A percentile compares a stretch with the other conserved stretches of the same genome.
Evolutionary conservation across 2,113 vertebrate genomes (phyloP).

Genomic region (Etia nguti): DNA sequence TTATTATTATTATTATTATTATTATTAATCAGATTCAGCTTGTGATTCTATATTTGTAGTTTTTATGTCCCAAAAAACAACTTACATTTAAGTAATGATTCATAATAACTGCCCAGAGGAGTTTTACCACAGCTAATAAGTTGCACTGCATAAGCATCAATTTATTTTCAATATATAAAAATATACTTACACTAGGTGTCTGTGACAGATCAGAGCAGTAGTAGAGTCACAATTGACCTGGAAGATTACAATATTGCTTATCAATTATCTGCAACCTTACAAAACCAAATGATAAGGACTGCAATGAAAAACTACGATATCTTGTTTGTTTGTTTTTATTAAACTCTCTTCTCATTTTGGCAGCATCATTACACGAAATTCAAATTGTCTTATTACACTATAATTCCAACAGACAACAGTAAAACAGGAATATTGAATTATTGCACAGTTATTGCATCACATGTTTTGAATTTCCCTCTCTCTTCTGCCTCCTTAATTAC

Average conservation of each 20-base stretch:
- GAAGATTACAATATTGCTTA: not conserved
- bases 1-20: not conserved
- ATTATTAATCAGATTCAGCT: not conserved
- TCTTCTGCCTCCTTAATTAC: not conserved
- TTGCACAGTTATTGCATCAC: conserved; percentile 18
- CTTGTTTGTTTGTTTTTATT: not conserved
- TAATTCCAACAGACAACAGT: not conserved
- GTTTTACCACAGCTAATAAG: not conserved
- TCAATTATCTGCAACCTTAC: not conserved
- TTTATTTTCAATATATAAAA: not conserved
- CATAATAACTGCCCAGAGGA: not conserved
- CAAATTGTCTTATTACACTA: not conserved
- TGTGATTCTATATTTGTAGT: not conserved
- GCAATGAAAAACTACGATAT: not conserved
- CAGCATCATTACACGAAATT: not conserved
- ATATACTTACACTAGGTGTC: not conserved
- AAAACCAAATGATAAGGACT: not conserved
- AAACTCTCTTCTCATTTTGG: not conserved
- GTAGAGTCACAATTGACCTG: not conserved
- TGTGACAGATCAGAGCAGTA: not conserved
- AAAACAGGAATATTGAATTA: not conserved
- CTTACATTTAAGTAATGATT: not conserved
- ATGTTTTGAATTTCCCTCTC: not conserved
- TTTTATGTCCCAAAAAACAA: not conserved
- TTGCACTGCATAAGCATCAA: not conserved